Base-by-base conservation (phyloP, 2,113 vertebrate species). In the Anhinga rufa region DNA sequence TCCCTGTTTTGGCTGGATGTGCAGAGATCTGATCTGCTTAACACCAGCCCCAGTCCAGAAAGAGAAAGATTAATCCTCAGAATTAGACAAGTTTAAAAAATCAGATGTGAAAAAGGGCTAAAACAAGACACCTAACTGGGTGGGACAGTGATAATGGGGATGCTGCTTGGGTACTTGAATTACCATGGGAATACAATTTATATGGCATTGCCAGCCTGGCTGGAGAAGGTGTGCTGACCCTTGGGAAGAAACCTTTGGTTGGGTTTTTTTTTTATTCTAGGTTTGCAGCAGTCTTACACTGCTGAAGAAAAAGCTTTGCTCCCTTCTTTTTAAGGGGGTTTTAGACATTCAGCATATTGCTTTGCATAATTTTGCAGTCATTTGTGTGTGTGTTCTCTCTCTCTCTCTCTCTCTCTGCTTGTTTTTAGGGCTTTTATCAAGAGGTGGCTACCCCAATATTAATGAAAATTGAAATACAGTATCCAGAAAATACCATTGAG, bases 381-480 rank as follows among this genome's bases (percentile, higher is more conserved):
- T 48, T 49, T 82, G 12, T 38, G 34, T 7, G 5, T 10, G 4
- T 4, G 6, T 21, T 49, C 48, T 51, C 24, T 22, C 13, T 74
- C 34, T 38, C 25, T 90, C n/a, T 78, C n/a, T 65, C 34, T 89
- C 57, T 64, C 18, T 81, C 54, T 75, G 8, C n/a, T 17, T 36
- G 15, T 92, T 92, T 84, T 92, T 62, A 98, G 99, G 98, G 98
- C 95, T 99, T 99, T 97, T 99, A 98, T 91, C 93, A 98, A 12
- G 99, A 99, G 75, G 98, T 99, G 54, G 98, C 99, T 79, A 99
- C 97, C 36, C 98, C 99, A 9, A 75, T 99, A 95, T 97, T 99
- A 49, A 98, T 75, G 20, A 86, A 98, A 3, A 98, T 99, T 82
- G 93, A 98, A 82, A 95, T 99, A 36, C 95, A 96, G 52, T 99